These are phyloP conservation scores for Tragelaphus imberbis DNA, from an alignment of 2,113 vertebrate species.

Conservation along the genomic window DNA sequence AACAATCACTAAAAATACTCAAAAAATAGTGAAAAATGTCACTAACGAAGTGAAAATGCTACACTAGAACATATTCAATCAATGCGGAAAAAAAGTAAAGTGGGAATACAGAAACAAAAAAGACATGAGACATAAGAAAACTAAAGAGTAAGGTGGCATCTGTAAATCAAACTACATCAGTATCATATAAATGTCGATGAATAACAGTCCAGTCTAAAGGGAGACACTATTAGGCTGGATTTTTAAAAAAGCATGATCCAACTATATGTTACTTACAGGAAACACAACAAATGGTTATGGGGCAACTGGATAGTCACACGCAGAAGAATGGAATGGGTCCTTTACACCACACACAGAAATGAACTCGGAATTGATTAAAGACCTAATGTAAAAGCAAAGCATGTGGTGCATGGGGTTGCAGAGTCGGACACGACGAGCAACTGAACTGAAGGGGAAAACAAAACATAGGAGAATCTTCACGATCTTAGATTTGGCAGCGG, in stretches of 20 bases:
- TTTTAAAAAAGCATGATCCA: not conserved
- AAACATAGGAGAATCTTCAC: not conserved
- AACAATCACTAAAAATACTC: not conserved
- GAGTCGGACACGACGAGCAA: not conserved
- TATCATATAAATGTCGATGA: not conserved
- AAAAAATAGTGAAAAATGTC: not conserved
- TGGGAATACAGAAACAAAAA: not conserved
- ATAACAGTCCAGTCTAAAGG: not conserved
- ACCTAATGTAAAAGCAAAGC: not conserved
- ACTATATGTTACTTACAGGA: not conserved
- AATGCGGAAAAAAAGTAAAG: not conserved
- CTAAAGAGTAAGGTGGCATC: not conserved
- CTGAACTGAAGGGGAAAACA: not conserved
- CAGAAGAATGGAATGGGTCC: not conserved
- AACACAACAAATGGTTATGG: not conserved
- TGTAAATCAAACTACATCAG: not conserved
- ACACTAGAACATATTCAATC: not conserved
- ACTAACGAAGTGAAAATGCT: not conserved
- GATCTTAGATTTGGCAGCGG: not conserved
- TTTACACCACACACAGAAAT: not conserved
- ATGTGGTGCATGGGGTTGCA: accelerated
- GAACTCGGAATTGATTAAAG: not conserved
- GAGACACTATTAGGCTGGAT: not conserved
- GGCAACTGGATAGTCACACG: not conserved
- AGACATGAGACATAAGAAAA: not conserved